phyloP scores from a whole-genome alignment of 2,113 vertebrate genomes.

The Pituophis catenifer region DNA sequence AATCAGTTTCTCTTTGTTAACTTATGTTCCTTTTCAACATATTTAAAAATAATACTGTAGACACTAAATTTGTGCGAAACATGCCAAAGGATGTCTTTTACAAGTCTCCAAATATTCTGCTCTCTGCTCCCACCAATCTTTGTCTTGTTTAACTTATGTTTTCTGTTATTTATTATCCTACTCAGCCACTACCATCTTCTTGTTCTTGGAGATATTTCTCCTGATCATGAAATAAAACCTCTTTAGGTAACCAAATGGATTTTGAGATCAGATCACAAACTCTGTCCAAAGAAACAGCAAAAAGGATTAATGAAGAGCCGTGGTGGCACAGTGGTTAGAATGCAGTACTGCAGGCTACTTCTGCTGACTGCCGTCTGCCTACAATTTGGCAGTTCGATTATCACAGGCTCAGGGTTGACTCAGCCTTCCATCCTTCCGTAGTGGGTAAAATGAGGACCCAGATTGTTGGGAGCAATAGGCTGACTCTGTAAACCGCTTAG shows the following conservation, averaged over 20 bases:
- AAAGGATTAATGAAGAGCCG: not conserved
- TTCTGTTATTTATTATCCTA: not conserved
- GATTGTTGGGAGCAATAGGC: no score
- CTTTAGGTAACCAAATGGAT: not conserved
- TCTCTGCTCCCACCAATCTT: not conserved
- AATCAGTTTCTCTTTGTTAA: not conserved
- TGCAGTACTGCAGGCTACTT: no score
- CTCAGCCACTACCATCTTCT: not conserved
- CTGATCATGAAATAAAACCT: not conserved
- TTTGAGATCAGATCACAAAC: not conserved
- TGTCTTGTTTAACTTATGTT: not conserved
- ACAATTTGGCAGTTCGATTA: no score
- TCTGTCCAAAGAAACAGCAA: not conserved
- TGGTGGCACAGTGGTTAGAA: no score
- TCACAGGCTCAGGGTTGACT: no score
- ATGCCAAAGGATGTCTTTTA: not conserved
- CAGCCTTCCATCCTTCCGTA: no score
- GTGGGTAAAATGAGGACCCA: no score
- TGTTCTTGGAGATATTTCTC: not conserved
- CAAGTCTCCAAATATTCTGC: not conserved
- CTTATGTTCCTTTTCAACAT: not conserved
- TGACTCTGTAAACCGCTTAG: no score
- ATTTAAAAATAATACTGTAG: not conserved
- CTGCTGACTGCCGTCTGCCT: no score
- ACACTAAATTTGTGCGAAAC: not conserved